A percentile compares a stretch with the other conserved stretches of the same genome.
phyloP scores from a whole-genome alignment of 2,888 invertebrate species.

The Agriopis aurantiaria region DNA sequence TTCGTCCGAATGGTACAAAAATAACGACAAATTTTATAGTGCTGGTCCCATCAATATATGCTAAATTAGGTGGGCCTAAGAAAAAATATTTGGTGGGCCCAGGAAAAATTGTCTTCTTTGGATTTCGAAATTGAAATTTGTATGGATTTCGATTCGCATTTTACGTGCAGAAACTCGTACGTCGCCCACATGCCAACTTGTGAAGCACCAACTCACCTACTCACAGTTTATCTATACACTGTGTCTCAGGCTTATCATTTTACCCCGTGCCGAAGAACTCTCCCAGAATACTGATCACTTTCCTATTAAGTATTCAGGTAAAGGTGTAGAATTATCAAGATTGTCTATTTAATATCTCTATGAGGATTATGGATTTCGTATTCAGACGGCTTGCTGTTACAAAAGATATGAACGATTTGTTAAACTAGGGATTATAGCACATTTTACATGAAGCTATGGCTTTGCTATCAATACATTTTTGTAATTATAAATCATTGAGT shows the following conservation, averaged over 20 bases:
- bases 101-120: too few relatives aligned
- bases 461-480: too few relatives aligned
- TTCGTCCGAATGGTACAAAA: too few relatives aligned
- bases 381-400: constrained; percentile 38
- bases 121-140: too few relatives aligned
- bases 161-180: too few relatives aligned
- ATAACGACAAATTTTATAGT: too few relatives aligned
- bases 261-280: constrained; percentile 60
- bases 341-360: constrained; percentile 68
- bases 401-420: constrained; percentile 37
- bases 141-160: too few relatives aligned
- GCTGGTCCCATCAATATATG: too few relatives aligned
- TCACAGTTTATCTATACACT: constrained; percentile 11
- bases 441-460: background rate
- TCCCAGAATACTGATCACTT: constrained; percentile 79
- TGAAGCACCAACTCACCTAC: background rate
- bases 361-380: constrained; percentile 55
- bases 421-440: constrained; percentile 7
- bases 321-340: constrained; percentile 77
- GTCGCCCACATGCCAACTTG: too few relatives aligned
- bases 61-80: too few relatives aligned
- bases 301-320: constrained; percentile 79
- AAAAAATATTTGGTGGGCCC: too few relatives aligned
- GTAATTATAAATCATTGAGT: too few relatives aligned
- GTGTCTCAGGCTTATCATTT: constrained; percentile 62